phyloP scores from a whole-genome alignment of 1,140 invertebrate genomes.

The Mylabris phalerata region DNA sequence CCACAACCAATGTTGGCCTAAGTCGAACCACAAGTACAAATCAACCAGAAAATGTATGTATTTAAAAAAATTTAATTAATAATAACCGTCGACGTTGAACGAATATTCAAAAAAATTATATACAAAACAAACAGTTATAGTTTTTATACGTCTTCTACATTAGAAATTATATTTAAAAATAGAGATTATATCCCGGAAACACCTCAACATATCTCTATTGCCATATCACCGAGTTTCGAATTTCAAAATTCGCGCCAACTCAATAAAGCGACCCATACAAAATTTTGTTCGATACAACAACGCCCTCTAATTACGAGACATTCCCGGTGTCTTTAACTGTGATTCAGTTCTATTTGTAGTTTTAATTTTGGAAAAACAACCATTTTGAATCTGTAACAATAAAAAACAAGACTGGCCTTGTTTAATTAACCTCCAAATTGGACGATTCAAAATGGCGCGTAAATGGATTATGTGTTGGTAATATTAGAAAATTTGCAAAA shows the following conservation, averaged over 20 bases:
- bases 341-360: conserved; percentile 24
- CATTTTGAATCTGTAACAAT: no score
- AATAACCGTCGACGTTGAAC: background rate
- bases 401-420: background rate
- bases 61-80: background rate
- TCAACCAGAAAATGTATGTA: conserved; percentile 14
- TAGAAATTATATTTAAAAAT: no score
- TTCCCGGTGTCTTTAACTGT: conserved; percentile 32
- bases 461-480: background rate
- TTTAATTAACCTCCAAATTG: no score
- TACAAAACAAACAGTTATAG: conserved; percentile 1
- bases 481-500: background rate
- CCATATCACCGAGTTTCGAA: no score
- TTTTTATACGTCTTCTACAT: background rate
- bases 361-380: no score
- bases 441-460: background rate
- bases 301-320: conserved; percentile 14
- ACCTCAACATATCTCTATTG: conserved; percentile 3
- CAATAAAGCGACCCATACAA: conserved; percentile 4
- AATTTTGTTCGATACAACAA: background rate
- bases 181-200: no score
- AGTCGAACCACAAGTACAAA: conserved; percentile 23
- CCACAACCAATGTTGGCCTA: conserved; percentile 9
- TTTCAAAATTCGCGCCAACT: no score
- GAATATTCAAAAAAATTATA: background rate